Evolutionary conservation across 2,888 invertebrate species (phyloP).

Genomic region (Andrena haemorrhoa): DNA sequence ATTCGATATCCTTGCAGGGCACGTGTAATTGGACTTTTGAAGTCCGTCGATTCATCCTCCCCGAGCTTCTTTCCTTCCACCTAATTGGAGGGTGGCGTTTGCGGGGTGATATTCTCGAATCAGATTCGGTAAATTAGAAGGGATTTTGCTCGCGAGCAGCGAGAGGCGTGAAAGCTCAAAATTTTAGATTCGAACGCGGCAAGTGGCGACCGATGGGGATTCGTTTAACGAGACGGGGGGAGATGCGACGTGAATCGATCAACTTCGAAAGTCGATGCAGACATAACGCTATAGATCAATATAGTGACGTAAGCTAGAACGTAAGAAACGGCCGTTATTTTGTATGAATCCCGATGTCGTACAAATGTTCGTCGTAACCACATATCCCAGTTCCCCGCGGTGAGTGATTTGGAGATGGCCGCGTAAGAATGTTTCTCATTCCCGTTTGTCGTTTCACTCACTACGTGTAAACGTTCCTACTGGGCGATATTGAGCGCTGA

Average conservation of each 20-base stretch:
- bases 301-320: constrained; percentile 78
- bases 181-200: background rate
- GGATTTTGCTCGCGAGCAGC: background rate
- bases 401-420: constrained; percentile 66
- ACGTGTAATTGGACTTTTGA: constrained; percentile 66
- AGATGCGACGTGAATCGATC: constrained; percentile 56
- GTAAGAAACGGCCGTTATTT: constrained; percentile 83
- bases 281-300: constrained; percentile 72
- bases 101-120: background rate
- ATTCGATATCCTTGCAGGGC: constrained; percentile 76
- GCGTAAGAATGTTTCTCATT: constrained; percentile 62
- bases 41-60: constrained; percentile 60
- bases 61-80: constrained; percentile 10
- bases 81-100: background rate
- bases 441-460: constrained; percentile 76
- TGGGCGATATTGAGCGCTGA: constrained; percentile 81
- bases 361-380: constrained; percentile 82
- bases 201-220: background rate
- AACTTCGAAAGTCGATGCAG: constrained; percentile 64
- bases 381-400: constrained; percentile 77
- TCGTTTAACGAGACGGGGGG: background rate
- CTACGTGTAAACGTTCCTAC: constrained; percentile 83
- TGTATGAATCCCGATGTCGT: constrained; percentile 84
- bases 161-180: background rate
- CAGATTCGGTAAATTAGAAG: background rate